Evolutionary conservation across 2,113 vertebrate species (phyloP), one percentile per base, ranked within the genome.

Genomic region (Bucco capensis): DNA sequence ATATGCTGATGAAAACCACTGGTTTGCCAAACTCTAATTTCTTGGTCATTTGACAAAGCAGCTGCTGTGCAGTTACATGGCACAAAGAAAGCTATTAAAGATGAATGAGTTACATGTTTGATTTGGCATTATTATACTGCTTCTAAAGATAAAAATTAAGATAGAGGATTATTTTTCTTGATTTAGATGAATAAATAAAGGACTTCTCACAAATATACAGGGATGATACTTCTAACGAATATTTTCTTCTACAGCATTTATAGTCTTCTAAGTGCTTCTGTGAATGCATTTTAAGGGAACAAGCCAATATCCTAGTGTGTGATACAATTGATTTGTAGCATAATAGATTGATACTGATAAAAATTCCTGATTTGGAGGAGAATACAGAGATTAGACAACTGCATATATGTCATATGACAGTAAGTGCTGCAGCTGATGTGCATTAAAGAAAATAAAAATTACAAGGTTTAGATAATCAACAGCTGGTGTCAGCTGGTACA

Each of bases 1-100:
- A 92, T 88, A 96, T 89, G 73, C 89, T 97, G 95, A 96, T 97
- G 86, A 96, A 96, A 96, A 94, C 47, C 57, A 71, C 71, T 83
- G 53, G 89, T 96, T 93, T 95, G 72, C 84, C 94, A 96, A 96
- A 87, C 70, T 88, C 85, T 90, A 88, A 96, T 93, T 95, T 94
- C 83, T 94, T 94, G 90, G 79, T 95, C 93, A 76, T 85, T 97
- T 97, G 94, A 96, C 83, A 94, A 57, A 93, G 56, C 87, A 95
- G 85, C 89, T 95, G 90, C 69, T 95, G 44, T 96, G 60, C 64
- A 74, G 58, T 80, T 89, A 75, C 14, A 88, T 10, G 91, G 38
- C 56, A 80, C 54, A 94, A 88, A 89, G 62, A 90, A 93, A 42
- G 15, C 66, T 88, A 57, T 83, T 92, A 86, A 95, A 76, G 57